These are phyloP conservation scores for Drosophila buzzatii DNA, from an alignment of 2,888 invertebrate species.

Conservation along the genomic window DNA sequence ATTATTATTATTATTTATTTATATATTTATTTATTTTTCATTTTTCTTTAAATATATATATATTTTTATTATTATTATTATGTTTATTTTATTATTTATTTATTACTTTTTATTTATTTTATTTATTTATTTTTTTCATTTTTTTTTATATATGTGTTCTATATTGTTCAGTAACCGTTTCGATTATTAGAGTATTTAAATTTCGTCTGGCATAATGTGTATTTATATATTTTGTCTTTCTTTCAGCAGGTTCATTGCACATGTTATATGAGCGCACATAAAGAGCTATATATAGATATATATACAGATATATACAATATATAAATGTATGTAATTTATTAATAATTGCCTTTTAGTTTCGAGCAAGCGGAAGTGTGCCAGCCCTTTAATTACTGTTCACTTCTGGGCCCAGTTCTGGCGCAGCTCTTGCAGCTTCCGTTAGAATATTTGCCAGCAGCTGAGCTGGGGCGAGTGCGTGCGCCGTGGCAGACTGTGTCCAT, in stretches of 20 bases:
- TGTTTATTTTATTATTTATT: no score
- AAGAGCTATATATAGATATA: neutral
- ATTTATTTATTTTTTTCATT: no score
- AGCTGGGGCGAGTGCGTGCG: neutral
- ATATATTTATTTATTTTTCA: no score
- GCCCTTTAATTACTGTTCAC: constrained; percentile 25
- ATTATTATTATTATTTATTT: no score
- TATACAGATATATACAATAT: neutral
- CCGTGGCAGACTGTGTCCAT: neutral
- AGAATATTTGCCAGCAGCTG: neutral
- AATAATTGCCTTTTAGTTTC: constrained; percentile 10
- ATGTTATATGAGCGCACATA: neutral
- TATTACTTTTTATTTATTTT: no score
- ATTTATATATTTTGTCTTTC: neutral
- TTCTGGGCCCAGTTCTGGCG: neutral
- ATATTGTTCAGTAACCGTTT: neutral
- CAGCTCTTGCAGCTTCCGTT: neutral
- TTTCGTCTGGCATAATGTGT: neutral
- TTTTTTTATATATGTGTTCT: neutral
- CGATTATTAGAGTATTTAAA: neutral
- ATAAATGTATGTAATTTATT: constrained; percentile 8
- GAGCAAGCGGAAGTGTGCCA: neutral
- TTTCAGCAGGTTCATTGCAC: neutral
- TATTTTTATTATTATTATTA: no score
- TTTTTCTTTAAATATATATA: neutral